Conservation (phyloP, 2,113 vertebrate species). For the Sceloporus tristichus region DNA sequence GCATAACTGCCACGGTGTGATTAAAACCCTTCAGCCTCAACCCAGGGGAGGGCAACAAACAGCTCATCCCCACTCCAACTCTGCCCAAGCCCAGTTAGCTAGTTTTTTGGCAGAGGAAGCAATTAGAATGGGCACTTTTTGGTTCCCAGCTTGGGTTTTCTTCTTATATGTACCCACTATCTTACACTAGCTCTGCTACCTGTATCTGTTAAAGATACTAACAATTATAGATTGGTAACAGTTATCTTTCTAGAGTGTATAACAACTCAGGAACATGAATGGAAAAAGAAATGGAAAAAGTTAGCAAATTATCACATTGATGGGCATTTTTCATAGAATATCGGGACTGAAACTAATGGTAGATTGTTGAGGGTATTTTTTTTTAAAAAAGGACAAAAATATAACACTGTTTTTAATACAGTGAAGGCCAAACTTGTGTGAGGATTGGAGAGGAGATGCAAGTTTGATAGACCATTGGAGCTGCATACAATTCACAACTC, state of each 20-base stretch:
- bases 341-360: constrained; percentile 45
- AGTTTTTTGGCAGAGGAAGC: neutral
- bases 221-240: neutral
- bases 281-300: neutral
- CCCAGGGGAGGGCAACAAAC: too few relatives aligned
- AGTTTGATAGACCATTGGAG: constrained; percentile 43
- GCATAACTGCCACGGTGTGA: too few relatives aligned
- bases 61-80: too few relatives aligned
- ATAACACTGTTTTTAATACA: constrained; percentile 42
- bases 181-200: neutral
- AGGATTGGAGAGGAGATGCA: constrained; percentile 39
- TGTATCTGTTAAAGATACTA: neutral
- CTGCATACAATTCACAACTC: neutral
- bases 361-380: constrained; percentile 16
- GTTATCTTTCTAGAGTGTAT: constrained; percentile 27
- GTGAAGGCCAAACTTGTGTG: constrained; percentile 21
- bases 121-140: neutral
- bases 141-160: neutral
- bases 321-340: constrained; percentile 30
- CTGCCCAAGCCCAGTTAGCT: neutral
- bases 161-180: neutral
- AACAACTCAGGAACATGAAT: constrained; percentile 54
- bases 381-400: constrained; percentile 43
- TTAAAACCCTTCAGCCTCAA: too few relatives aligned
- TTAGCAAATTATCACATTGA: constrained; percentile 22